Conservation (phyloP, 2,797 vertebrate species). For the Sebastes kiyomatsui region DNA sequence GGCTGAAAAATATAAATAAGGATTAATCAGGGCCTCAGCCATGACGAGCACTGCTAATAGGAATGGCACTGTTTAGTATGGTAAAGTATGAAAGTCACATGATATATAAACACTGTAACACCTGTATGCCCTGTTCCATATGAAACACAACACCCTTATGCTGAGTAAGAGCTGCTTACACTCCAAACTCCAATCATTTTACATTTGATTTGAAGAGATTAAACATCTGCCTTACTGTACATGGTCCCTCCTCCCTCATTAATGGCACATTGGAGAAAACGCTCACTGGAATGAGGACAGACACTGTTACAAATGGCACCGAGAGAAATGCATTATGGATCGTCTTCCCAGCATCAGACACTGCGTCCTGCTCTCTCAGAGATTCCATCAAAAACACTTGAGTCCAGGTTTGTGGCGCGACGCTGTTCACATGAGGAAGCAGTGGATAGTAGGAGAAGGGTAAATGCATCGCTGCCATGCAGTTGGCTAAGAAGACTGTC, state of each 20-base stretch:
- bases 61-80: slow-evolving; percentile 62
- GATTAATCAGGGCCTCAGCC: not conserved
- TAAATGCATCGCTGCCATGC: slow-evolving; percentile 50
- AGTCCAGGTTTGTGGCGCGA: slow-evolving; percentile 28
- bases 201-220: slow-evolving; percentile 6
- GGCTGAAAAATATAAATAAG: slow-evolving; percentile 5
- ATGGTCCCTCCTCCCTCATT: slow-evolving; percentile 38
- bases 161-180: slow-evolving; percentile 19
- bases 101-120: slow-evolving; percentile 48
- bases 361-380: slow-evolving; percentile 31
- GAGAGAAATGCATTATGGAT: slow-evolving; percentile 51
- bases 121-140: slow-evolving; percentile 27
- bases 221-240: slow-evolving; percentile 10
- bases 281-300: slow-evolving; percentile 55
- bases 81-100: slow-evolving; percentile 39
- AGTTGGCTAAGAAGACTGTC: slow-evolving; percentile 29
- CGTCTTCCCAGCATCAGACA: slow-evolving; percentile 20
- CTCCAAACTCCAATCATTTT: not conserved
- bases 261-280: slow-evolving; percentile 79
- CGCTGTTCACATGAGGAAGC: slow-evolving; percentile 31
- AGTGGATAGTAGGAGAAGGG: slow-evolving; percentile 25
- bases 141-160: slow-evolving; percentile 33
- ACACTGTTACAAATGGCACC: slow-evolving; percentile 65
- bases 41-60: slow-evolving; percentile 22
- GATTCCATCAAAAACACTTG: slow-evolving; percentile 12